Conservation (phyloP, 2,113 vertebrate species). For the Solenodon paradoxus region DNA sequence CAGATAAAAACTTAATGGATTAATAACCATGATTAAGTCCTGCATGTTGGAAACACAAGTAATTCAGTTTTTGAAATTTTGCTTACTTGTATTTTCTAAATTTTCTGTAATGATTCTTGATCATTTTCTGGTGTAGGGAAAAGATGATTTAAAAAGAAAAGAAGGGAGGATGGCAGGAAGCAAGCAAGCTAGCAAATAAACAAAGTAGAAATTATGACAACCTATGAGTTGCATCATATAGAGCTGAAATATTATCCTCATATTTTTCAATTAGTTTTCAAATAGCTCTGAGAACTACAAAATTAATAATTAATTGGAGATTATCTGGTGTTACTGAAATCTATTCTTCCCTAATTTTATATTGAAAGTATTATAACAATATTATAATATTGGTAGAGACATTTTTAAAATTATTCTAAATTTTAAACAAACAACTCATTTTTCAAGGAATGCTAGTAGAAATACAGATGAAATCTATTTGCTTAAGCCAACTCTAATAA, state of each 20-base stretch:
- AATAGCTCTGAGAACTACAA: not conserved
- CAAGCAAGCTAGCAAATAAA: not conserved
- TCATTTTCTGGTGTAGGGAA: not conserved
- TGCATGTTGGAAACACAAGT: not conserved
- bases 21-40: not conserved
- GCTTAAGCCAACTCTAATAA: slow-evolving; percentile 49
- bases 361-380: not conserved
- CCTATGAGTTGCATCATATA: not conserved
- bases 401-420: slow-evolving; percentile 59
- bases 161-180: not conserved
- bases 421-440: slow-evolving; percentile 57
- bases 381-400: not conserved
- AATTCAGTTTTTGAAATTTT: slow-evolving; percentile 33
- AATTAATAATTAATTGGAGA: not conserved
- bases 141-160: slow-evolving; percentile 10
- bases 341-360: slow-evolving; percentile 25
- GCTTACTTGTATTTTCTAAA: slow-evolving; percentile 23
- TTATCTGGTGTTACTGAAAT: not conserved
- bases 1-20: not conserved
- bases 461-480: slow-evolving; percentile 46
- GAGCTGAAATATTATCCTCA: slow-evolving; percentile 4
- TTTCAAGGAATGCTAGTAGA: slow-evolving; percentile 32
- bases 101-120: not conserved
- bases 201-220: not conserved
- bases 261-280: not conserved